Base-by-base conservation (phyloP, 2,797 vertebrate genomes). In the Ctenopoma multispine region DNA sequence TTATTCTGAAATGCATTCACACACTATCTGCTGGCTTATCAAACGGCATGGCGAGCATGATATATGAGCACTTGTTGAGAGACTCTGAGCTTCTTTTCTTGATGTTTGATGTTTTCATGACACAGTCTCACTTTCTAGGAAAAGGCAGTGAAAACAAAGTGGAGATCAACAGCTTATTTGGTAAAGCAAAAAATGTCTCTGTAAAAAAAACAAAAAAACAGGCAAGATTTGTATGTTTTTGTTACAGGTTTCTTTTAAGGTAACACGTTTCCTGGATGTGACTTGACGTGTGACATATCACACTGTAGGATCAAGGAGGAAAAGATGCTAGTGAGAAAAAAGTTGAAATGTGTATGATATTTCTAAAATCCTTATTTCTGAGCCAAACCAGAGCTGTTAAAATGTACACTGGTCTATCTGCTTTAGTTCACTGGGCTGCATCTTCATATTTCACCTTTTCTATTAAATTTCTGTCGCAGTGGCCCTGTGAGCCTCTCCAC, bases 341-440 rank as follows among this genome's bases (percentile, higher is more conserved):
- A 84, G 70, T 79, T 79, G 48, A 76, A 79, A 81, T 72, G 75
- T 79, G 69, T 70, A 66, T 79, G 46, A 76, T 67, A 75, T 72
- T 82, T 81, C 59, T 55, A 53, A 77, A 79, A 83, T 71, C 50
- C 48, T 24, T 60, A 20, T 80, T 76, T 81, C 61, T 59, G 55
- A 69, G 50, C 10, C 62, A 54, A 84, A 66, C 63, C 64, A 56
- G 65, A 83, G 85, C 75, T 82, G 83, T 82, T 77, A 77, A 72
- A 85, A 87, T 86, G 77, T 71, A 76, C 69, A 64, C 54, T 17
- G 61, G 54, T 60, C 71, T 59, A 74, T 84, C 81, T 82, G 79
- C 81, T 88, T 73, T 87, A 85, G 83, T 68, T 85, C 89, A 82
- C 66, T 87, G 85, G 69, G 78, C 85, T 74, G 76, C 66, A 87